Percentiles rank a stretch among this genome's conserved stretches.
These are phyloP conservation scores for Pocillopora verrucosa DNA, from an alignment of 64 coral and sea anemone genomes.

Conservation along the genomic window DNA sequence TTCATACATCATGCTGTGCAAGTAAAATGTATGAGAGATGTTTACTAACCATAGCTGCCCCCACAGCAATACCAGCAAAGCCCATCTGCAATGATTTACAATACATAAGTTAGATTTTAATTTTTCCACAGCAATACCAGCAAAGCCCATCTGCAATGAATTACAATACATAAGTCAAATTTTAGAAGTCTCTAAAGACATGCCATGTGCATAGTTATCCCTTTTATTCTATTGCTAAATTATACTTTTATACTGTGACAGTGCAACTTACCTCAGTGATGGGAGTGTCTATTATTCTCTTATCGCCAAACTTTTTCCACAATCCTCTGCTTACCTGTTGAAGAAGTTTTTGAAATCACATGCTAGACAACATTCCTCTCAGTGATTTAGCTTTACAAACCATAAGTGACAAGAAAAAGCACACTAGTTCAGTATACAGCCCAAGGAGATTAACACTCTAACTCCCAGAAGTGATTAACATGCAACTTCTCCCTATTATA, in stretches of 20 bases:
- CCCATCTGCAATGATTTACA: constrained; percentile 81
- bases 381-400: no score
- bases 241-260: no score
- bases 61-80: constrained; percentile 99
- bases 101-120: not conserved
- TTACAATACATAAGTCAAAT: not conserved
- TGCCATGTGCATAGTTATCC: no score
- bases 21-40: no score
- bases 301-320: constrained; percentile 91
- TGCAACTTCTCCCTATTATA: no score
- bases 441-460: no score
- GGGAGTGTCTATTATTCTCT: constrained; percentile 90
- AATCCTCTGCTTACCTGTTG: constrained; percentile 86
- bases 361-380: no score
- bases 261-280: constrained; percentile 84
- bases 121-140: constrained; percentile 96
- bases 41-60: constrained; percentile 90
- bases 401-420: no score
- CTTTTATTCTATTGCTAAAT: no score
- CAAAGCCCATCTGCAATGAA: constrained; percentile 98
- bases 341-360: not conserved
- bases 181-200: not conserved
- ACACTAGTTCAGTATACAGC: no score
- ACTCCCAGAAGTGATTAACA: not conserved
- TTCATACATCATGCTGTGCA: no score